phyloP scores from a whole-genome alignment of 2,888 invertebrate species.

The Danaus chrysippus region DNA sequence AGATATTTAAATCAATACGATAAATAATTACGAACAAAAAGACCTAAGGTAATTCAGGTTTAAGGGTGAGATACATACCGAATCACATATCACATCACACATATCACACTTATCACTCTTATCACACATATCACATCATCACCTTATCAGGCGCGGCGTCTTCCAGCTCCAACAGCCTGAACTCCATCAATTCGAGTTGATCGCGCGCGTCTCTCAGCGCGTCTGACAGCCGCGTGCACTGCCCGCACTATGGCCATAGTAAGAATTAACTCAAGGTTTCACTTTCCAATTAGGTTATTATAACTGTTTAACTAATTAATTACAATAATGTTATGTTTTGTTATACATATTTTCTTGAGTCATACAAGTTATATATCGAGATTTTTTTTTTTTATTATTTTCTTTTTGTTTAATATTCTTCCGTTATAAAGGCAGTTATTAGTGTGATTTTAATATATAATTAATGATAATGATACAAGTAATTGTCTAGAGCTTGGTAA shows the following conservation, averaged over 20 bases:
- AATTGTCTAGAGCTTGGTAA: conserved; percentile 33
- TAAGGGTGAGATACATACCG: background rate
- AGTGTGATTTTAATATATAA: background rate
- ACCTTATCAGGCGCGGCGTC: conserved; percentile 80
- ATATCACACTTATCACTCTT: conserved; percentile 5
- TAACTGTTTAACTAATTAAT: background rate
- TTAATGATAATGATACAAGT: background rate
- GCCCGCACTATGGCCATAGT: conserved; percentile 60
- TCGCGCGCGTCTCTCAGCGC: conserved; percentile 87
- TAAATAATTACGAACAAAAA: no score
- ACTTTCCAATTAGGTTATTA: conserved; percentile 22
- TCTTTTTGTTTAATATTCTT: no score
- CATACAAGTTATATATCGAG: no score
- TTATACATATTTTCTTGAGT: background rate
- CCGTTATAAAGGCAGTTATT: background rate
- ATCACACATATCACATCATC: conserved; percentile 8
- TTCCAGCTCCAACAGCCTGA: conserved; percentile 87
- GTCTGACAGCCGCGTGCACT: conserved; percentile 79
- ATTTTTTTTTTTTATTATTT: no score
- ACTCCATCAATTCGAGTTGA: conserved; percentile 89
- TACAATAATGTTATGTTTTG: background rate
- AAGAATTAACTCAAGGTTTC: conserved; percentile 26
- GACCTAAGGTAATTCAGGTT: no score
- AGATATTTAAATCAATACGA: no score
- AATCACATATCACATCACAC: background rate